Conservation (phyloP, 2,797 vertebrate species). For the Natrix natrix region DNA sequence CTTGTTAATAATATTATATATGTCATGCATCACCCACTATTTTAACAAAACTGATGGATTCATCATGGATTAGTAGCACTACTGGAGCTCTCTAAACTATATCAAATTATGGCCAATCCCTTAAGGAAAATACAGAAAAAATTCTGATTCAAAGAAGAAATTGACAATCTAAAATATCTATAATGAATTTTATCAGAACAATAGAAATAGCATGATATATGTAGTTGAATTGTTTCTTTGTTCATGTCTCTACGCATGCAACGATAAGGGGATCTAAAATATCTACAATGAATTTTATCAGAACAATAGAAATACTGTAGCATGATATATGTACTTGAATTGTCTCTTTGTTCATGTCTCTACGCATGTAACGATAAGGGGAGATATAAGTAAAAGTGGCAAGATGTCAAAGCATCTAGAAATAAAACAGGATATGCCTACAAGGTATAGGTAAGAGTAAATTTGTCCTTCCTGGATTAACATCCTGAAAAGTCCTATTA, state of each 20-base stretch:
- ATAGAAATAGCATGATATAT: not conserved
- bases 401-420: not conserved
- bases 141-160: not conserved
- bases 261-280: no score
- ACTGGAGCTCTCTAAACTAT: not conserved
- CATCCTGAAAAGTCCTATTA: conserved; percentile 3
- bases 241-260: not conserved
- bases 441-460: not conserved
- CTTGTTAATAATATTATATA: not conserved
- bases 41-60: not conserved
- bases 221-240: not conserved
- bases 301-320: not conserved
- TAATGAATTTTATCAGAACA: not conserved
- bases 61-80: not conserved
- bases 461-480: not conserved
- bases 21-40: not conserved
- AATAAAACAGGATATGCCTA: not conserved
- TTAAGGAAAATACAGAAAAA: not conserved
- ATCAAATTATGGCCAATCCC: not conserved
- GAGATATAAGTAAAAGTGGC: not conserved
- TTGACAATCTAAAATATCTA: not conserved
- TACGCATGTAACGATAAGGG: not conserved
- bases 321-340: not conserved
- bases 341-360: not conserved
- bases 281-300: not conserved